Conservation (phyloP, 2,888 invertebrate genomes). For the Drosophila mettleri region DNA sequence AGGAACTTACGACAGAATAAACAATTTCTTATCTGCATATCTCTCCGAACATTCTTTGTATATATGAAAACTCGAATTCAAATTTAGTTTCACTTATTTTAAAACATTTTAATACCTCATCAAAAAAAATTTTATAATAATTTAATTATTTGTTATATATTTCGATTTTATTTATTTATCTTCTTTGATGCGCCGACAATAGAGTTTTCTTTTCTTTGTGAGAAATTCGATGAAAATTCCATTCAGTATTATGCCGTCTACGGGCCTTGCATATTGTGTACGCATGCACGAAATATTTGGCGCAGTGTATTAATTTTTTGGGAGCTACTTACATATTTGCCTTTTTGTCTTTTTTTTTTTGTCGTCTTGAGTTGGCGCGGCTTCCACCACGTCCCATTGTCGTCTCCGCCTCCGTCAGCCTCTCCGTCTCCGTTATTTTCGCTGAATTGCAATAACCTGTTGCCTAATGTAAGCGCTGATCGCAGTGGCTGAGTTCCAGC, state of each 20-base stretch:
- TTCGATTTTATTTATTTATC: background rate
- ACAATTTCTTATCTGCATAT: no score
- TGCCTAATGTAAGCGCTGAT: constrained; percentile 71
- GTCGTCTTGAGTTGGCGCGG: constrained; percentile 26
- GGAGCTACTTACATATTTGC: constrained; percentile 68
- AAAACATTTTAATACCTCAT: background rate
- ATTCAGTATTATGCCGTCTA: constrained; percentile 2
- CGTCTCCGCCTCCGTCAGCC: constrained; percentile 38
- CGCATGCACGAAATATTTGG: constrained; percentile 49
- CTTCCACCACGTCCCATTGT: constrained; percentile 52
- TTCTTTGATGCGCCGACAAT: background rate
- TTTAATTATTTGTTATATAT: constrained; percentile 2
- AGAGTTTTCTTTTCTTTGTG: background rate
- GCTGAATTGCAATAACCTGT: constrained; percentile 82
- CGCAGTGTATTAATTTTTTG: constrained; percentile 73
- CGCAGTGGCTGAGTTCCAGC: constrained; percentile 51
- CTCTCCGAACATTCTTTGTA: no score
- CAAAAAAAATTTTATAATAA: background rate
- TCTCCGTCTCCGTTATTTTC: constrained; percentile 59
- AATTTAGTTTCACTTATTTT: background rate
- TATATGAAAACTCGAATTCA: background rate
- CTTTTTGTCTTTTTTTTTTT: constrained; percentile 10
- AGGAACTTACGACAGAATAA: no score
- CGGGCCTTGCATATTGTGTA: constrained; percentile 19
- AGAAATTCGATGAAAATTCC: constrained; percentile 17